These are phyloP conservation scores for Pomacea canaliculata DNA, from an alignment of 2,888 invertebrate genomes.

Conservation along the genomic window DNA sequence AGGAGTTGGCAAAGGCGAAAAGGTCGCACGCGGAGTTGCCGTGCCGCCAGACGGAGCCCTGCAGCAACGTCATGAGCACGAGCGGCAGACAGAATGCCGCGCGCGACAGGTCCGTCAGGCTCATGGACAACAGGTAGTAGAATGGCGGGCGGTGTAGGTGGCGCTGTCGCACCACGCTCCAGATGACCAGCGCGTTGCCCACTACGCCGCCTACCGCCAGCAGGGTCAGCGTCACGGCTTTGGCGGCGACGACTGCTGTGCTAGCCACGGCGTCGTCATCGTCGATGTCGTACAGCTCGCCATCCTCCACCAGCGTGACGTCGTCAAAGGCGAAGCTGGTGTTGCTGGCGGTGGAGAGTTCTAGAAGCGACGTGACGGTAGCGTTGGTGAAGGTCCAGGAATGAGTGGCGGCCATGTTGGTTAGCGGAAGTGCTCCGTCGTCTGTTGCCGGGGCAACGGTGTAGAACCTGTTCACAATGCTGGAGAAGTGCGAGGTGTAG, in stretches of 20 bases:
- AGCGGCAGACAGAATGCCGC: constrained; percentile 62
- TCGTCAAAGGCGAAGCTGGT: not conserved
- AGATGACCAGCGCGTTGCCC: constrained; percentile 37
- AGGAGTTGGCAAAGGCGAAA: constrained; percentile 61
- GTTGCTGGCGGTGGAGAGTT: not conserved
- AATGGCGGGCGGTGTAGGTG: constrained; percentile 60
- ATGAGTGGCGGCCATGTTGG: not conserved
- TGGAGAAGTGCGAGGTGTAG: no score
- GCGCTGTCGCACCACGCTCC: constrained; percentile 36
- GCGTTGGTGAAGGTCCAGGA: constrained; percentile 5
- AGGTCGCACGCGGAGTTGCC: constrained; percentile 57
- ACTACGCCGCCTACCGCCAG: constrained; percentile 34
- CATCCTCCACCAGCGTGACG: not conserved
- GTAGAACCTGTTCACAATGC: no score
- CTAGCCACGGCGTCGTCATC: not conserved
- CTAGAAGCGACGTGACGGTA: not conserved
- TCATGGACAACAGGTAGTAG: constrained; percentile 61
- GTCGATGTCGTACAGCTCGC: not conserved
- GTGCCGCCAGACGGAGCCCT: constrained; percentile 57
- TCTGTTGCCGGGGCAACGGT: no score
- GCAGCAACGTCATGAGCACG: constrained; percentile 55
- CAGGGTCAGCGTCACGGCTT: constrained; percentile 32
- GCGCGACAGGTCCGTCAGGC: constrained; percentile 58
- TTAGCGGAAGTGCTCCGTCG: no score
- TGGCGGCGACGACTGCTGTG: constrained; percentile 27